These are phyloP conservation scores for Equus quagga DNA, from an alignment of 2,113 vertebrate genomes.

Conservation along the genomic window DNA sequence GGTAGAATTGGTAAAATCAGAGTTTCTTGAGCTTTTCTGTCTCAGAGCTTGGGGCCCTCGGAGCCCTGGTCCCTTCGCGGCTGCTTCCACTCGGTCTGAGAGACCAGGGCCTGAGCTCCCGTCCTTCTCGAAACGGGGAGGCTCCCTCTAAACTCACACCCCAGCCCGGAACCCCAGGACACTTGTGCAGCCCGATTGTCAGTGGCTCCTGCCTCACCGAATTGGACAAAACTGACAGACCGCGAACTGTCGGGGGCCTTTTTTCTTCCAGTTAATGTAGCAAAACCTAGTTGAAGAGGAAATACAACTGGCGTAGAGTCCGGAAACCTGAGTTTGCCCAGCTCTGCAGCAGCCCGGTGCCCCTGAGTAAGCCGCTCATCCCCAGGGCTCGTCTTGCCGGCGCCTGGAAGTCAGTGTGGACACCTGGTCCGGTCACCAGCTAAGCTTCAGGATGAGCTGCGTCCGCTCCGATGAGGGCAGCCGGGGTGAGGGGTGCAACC, in stretches of 20 bases:
- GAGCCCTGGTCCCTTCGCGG: background rate
- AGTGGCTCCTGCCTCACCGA: background rate
- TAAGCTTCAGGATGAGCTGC: background rate
- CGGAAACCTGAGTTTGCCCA: background rate
- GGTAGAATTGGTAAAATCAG: background rate
- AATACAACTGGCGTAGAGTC: background rate
- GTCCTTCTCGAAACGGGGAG: background rate
- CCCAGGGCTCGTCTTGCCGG: background rate
- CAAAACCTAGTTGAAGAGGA: background rate
- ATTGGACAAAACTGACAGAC: background rate
- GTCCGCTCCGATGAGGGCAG: background rate
- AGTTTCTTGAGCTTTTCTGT: background rate
- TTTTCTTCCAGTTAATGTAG: background rate
- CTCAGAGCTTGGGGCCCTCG: background rate
- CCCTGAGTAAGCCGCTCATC: background rate
- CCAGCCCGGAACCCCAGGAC: background rate
- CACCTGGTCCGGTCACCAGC: rapidly evolving
- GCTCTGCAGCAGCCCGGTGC: background rate
- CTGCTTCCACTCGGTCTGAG: background rate
- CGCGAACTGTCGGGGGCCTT: background rate
- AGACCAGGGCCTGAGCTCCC: background rate
- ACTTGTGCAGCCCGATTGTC: background rate
- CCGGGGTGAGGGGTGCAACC: background rate
- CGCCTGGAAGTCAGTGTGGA: background rate
- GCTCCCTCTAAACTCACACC: background rate